phyloP scores from a whole-genome alignment of 2,888 invertebrate genomes.

The Netelia fuscicornis region DNA sequence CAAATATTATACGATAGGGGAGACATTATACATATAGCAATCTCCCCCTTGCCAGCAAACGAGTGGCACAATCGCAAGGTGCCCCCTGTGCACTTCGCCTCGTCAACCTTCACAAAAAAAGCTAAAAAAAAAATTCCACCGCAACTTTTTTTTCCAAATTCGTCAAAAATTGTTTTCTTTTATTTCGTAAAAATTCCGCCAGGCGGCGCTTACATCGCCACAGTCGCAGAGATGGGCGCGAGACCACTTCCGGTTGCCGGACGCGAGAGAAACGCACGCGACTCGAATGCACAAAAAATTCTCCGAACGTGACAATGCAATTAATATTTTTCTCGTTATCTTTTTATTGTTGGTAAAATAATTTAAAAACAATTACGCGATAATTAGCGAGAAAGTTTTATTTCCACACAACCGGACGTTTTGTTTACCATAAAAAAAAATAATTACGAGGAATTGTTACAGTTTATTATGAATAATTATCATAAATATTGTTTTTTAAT shows the following conservation, averaged over 20 bases:
- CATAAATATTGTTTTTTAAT: neutral
- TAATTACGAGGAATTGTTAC: neutral
- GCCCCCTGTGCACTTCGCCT: slow-evolving; percentile 49
- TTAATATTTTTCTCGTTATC: neutral
- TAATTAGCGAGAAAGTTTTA: no score
- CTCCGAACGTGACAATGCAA: neutral
- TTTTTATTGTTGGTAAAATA: neutral
- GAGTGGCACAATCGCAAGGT: slow-evolving; percentile 48
- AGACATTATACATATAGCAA: slow-evolving; percentile 34
- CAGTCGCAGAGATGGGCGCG: slow-evolving; percentile 33
- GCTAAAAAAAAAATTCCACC: neutral
- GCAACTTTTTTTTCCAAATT: neutral
- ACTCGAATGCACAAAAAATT: slow-evolving; percentile 51
- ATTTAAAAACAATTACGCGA: neutral
- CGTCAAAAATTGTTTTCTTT: slow-evolving; percentile 15
- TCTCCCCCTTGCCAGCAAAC: slow-evolving; percentile 15
- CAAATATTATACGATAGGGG: slow-evolving; percentile 74
- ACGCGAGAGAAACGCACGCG: slow-evolving; percentile 64
- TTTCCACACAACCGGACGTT: no score
- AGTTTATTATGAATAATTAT: neutral
- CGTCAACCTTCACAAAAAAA: neutral
- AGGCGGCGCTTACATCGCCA: slow-evolving; percentile 12
- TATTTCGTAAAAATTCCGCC: slow-evolving; percentile 10
- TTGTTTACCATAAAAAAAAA: neutral
- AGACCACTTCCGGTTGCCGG: slow-evolving; percentile 60